Conservation (phyloP, 2,113 vertebrate species). For the Heterochromis multidens region DNA sequence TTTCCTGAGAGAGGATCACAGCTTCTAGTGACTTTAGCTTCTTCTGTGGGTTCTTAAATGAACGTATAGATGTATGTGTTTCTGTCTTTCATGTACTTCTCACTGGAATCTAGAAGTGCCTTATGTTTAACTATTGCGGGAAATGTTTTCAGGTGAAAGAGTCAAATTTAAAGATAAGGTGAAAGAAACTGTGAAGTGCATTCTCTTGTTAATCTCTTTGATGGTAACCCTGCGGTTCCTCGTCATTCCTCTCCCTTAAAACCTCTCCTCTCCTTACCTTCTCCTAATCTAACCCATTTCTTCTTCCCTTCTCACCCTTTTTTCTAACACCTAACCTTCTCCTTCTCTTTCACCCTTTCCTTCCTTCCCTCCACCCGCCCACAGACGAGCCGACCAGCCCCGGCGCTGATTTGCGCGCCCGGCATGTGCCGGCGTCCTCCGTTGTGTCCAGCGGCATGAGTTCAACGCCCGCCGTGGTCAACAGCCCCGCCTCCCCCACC, state of each 20-base stretch:
- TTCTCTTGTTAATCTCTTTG: neutral
- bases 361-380: slow-evolving; percentile 3
- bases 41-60: neutral
- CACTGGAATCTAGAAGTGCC: neutral
- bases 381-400: slow-evolving; percentile 96
- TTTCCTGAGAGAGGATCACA: neutral
- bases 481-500: slow-evolving; percentile 87
- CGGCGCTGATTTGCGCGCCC: slow-evolving; percentile 91
- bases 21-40: neutral
- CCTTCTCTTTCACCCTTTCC: neutral
- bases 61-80: neutral
- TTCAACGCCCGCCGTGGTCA: slow-evolving; percentile 83
- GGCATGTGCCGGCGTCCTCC: slow-evolving; percentile 92
- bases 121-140: neutral
- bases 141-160: neutral
- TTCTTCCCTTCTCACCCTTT: slow-evolving; percentile 4
- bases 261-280: slow-evolving; percentile 14
- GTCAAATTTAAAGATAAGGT: neutral
- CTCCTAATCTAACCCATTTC: slow-evolving; percentile 25
- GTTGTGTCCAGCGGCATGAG: slow-evolving; percentile 96
- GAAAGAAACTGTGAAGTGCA: neutral
- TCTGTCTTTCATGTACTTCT: neutral
- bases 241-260: neutral
- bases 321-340: slow-evolving; percentile 50
- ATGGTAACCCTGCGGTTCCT: slow-evolving; percentile 1